Conservation (phyloP, 2,888 invertebrate genomes). For the Meteorus cinctellus region DNA sequence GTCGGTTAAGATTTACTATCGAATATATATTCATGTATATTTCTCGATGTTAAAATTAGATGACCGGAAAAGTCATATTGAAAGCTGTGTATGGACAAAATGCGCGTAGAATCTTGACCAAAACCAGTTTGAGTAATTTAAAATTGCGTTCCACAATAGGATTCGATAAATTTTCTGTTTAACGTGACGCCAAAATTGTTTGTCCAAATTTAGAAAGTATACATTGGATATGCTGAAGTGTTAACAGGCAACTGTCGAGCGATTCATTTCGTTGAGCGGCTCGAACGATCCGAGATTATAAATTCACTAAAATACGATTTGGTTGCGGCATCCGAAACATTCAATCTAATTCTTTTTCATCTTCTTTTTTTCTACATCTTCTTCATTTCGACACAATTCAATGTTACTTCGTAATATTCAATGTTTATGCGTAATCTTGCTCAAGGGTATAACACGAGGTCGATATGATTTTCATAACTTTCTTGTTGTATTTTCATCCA, state of each 20-base stretch:
- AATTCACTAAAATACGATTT: conserved; percentile 50
- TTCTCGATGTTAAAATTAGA: neutral
- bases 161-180: conserved; percentile 22
- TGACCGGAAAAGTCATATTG: neutral
- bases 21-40: neutral
- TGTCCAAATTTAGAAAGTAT: neutral
- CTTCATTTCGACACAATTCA: neutral
- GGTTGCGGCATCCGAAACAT: conserved; percentile 42
- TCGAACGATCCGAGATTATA: conserved; percentile 42
- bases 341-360: neutral
- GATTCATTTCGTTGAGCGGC: conserved; percentile 45
- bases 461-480: neutral
- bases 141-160: neutral
- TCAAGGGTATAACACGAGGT: neutral
- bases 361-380: conserved; percentile 9
- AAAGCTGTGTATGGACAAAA: neutral
- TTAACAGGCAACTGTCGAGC: conserved; percentile 35
- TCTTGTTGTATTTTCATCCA: neutral
- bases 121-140: neutral
- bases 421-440: neutral
- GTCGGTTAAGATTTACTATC: conserved; percentile 33
- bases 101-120: neutral
- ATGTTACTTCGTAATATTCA: conserved; percentile 1
- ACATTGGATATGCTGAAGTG: conserved; percentile 24
- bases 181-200: conserved; percentile 15